Evolutionary conservation across 2,797 vertebrate genomes (phyloP).

Genomic region (Micromesistius poutassou): DNA sequence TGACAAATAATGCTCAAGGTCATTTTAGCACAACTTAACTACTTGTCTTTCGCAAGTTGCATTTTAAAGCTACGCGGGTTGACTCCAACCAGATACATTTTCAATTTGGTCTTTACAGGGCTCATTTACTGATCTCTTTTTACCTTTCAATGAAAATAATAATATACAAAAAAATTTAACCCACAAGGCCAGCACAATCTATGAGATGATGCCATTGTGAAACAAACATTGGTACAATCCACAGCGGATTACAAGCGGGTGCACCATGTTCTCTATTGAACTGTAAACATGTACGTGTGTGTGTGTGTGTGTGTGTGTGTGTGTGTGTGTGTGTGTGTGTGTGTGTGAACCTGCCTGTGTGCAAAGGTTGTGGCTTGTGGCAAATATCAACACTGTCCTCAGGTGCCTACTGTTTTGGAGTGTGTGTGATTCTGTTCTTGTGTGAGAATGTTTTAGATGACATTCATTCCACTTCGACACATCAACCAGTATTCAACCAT

Average conservation of each 20-base stretch:
- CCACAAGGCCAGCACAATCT: constrained; percentile 41
- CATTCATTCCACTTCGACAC: background rate
- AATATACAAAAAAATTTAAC: background rate
- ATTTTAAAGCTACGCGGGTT: background rate
- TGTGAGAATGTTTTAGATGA: no score
- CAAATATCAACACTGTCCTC: background rate
- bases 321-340: background rate
- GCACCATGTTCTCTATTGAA: background rate
- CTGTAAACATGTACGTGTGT: constrained; percentile 1
- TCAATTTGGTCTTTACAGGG: background rate
- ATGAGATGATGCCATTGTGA: constrained; percentile 34
- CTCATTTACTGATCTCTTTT: background rate
- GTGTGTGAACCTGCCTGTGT: background rate
- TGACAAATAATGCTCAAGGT: background rate
- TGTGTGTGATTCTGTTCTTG: background rate
- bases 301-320: background rate
- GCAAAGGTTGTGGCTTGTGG: background rate
- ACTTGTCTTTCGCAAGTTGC: background rate
- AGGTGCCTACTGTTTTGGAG: background rate
- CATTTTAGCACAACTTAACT: background rate
- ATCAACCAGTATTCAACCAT: background rate
- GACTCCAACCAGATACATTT: background rate
- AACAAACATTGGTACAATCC: background rate
- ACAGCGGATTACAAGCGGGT: no score
- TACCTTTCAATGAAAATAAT: background rate